Base-by-base conservation (phyloP, 2,888 invertebrate genomes). In the Scelioninae gen. 2 region DNA sequence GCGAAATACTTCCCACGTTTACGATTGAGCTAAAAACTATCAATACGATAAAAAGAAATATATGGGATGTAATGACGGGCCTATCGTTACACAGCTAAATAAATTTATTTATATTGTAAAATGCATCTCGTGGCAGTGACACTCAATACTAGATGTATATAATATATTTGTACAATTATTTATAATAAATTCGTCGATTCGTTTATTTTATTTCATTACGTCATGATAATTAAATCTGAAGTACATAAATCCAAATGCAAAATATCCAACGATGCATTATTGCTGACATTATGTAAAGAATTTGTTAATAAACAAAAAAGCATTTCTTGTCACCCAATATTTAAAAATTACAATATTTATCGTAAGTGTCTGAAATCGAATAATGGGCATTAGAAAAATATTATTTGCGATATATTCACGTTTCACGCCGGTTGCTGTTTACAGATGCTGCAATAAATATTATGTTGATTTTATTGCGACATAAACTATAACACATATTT, bases 311-410 rank as follows among this genome's bases (percentile, higher is more conserved):
- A 9, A 9, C 31, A 9, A 9, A 31, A 7, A 31, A 31, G 31
- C 9, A 31, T 9, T 4, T 31, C 31, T 31, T 31, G 4, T 31
- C 31, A 31, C 7, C 3, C 4, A 11, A 22, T 35, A 18, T 52
- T 35, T 31, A 45, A 45, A 19, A 22, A 4, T 16, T 31, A 58
- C 28, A 18, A 33, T 18, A 10, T 37, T 18, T 31, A 46, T 28
- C 22, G 7, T 13, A 35, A 58, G 52, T 60, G 52, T 52, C 52
- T 52, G 19, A 60, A 45, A 15, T 60, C 9, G 33, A 43, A 37
- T 60, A 35, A 13, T 61, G 58, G 52, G 52, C 45, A 45, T 67
- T 58, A 60, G 43, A 69, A 60, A 61, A 69, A 68, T 68, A 68
- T 68, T 2, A 58, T 67, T 37, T 67, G 50, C 33, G 33, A 28